Evolutionary conservation across 2,797 vertebrate species (phyloP).

Genomic region (Poliocrania exsul): DNA sequence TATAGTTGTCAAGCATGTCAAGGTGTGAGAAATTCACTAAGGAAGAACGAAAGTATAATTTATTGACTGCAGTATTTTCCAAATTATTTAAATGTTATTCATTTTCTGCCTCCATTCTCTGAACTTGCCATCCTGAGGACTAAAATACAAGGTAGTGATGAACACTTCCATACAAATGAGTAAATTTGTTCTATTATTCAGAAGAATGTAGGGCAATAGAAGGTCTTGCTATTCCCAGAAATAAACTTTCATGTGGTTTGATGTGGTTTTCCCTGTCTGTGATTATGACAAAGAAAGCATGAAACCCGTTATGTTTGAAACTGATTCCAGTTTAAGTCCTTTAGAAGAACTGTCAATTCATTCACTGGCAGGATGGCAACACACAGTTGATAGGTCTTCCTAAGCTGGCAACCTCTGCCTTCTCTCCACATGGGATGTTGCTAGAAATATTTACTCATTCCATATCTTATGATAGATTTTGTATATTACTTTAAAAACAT

Average conservation of each 20-base stretch:
- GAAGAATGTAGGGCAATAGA: not conserved
- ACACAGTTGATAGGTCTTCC: accelerated
- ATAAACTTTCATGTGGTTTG: not conserved
- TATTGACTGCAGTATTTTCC: constrained; percentile 11
- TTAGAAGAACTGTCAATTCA: not conserved
- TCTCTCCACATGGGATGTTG: not conserved
- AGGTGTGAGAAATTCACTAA: constrained; percentile 8
- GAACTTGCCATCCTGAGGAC: not conserved
- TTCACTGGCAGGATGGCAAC: not conserved
- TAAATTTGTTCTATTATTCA: not conserved
- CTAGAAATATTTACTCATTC: not conserved
- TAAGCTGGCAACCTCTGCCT: not conserved
- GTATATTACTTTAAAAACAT: not conserved
- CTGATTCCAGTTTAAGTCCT: not conserved
- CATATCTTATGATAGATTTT: not conserved
- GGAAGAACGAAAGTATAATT: constrained; percentile 39
- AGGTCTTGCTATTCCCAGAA: not conserved
- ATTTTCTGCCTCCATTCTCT: not conserved
- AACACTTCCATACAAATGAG: not conserved
- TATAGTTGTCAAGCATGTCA: constrained; percentile 16
- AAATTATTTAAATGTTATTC: constrained; percentile 43
- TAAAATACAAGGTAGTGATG: not conserved
- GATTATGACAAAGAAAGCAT: not conserved
- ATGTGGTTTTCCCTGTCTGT: not conserved
- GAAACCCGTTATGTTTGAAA: not conserved